Conservation (phyloP, 2,888 invertebrate species). For the Scelioninae gen. 2 region DNA sequence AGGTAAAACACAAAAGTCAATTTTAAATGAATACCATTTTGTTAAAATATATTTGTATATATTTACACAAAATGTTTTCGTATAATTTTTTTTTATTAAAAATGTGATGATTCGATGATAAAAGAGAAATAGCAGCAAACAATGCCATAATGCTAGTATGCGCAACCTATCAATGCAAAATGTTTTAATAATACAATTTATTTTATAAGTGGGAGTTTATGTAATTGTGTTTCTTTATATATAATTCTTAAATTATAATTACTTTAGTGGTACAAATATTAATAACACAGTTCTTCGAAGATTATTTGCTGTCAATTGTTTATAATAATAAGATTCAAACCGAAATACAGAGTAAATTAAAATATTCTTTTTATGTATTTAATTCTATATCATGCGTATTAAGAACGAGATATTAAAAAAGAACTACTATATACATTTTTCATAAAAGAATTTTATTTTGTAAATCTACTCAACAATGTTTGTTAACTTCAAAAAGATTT, state of each 20-base stretch:
- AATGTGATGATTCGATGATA: slow-evolving; percentile 22
- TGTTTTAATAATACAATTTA: slow-evolving; percentile 69
- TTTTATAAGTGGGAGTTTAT: slow-evolving; percentile 65
- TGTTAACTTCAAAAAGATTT: too few relatives aligned
- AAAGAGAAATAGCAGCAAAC: slow-evolving; percentile 48
- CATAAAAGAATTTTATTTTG: too few relatives aligned
- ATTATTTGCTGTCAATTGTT: slow-evolving; percentile 28
- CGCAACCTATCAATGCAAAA: slow-evolving; percentile 75
- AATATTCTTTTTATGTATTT: slow-evolving; percentile 24
- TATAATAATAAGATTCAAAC: slow-evolving; percentile 3
- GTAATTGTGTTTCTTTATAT: slow-evolving; percentile 54
- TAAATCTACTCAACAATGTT: too few relatives aligned
- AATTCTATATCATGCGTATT: slow-evolving; percentile 7
- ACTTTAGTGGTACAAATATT: slow-evolving; percentile 28
- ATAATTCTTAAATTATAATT: slow-evolving; percentile 48
- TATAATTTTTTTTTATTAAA: slow-evolving; percentile 22
- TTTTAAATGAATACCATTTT: slow-evolving; percentile 42
- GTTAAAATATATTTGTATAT: slow-evolving; percentile 28
- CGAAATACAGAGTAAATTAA: slow-evolving; percentile 5
- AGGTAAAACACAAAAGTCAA: slow-evolving; percentile 48
- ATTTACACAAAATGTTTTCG: slow-evolving; percentile 21
- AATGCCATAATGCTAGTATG: slow-evolving; percentile 70
- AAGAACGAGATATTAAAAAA: too few relatives aligned
- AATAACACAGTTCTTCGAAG: slow-evolving; percentile 44
- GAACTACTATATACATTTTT: too few relatives aligned